Conservation (phyloP, 1,140 invertebrate species). For the Potamilus streckersoni region DNA sequence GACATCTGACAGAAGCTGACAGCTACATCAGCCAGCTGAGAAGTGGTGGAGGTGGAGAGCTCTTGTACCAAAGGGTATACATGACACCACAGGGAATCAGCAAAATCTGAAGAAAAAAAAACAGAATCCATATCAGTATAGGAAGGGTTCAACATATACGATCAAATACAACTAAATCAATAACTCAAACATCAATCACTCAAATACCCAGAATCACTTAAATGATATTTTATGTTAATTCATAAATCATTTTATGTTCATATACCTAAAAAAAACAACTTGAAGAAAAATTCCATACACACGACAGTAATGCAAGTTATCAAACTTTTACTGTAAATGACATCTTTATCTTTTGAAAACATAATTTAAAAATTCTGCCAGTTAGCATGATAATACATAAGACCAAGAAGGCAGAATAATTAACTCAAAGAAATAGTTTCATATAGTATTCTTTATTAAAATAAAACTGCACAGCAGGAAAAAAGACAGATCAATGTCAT, state of each 20-base stretch:
- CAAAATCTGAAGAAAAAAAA: constrained; percentile 33
- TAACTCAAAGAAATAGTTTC: too few relatives aligned
- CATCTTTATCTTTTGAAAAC: too few relatives aligned
- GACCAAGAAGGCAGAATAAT: too few relatives aligned
- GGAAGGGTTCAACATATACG: too few relatives aligned
- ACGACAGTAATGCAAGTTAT: neutral
- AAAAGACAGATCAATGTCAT: too few relatives aligned
- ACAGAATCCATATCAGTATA: neutral
- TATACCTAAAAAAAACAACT: too few relatives aligned
- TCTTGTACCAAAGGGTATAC: constrained; percentile 44
- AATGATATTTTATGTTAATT: neutral
- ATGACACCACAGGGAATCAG: constrained; percentile 35
- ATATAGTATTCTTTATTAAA: too few relatives aligned
- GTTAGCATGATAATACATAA: too few relatives aligned
- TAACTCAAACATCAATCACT: neutral
- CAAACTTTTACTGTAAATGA: neutral
- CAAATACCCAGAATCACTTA: too few relatives aligned
- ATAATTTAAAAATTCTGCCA: too few relatives aligned
- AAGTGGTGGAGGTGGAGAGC: constrained; percentile 38
- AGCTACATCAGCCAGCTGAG: constrained; percentile 43
- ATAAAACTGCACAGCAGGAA: too few relatives aligned
- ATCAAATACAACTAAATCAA: neutral
- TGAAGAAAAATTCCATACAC: too few relatives aligned
- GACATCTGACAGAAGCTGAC: constrained; percentile 36
- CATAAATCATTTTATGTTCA: neutral